Percentiles rank a stretch among this genome's conserved stretches.
phyloP scores from a whole-genome alignment of 2,113 vertebrate species.

The Lipophrys pholis region DNA sequence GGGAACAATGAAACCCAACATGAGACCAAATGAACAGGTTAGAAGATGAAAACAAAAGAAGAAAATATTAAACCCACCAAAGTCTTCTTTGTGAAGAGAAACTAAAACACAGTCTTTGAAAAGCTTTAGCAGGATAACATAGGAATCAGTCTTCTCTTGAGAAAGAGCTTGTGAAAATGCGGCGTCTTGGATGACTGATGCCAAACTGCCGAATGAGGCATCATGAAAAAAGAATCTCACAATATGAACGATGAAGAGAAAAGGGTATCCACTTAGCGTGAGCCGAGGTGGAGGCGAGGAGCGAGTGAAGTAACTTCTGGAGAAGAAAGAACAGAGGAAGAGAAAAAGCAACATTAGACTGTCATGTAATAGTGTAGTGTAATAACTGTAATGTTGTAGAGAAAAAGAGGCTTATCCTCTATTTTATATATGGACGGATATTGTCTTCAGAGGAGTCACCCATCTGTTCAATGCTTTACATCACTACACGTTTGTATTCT shows the following conservation, averaged over 20 bases:
- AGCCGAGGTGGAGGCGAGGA: slow-evolving; percentile 28
- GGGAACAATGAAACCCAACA: neutral
- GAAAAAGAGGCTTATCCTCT: neutral
- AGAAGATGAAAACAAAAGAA: no score
- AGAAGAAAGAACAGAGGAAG: neutral
- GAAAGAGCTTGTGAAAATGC: slow-evolving; percentile 13
- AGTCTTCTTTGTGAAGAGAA: neutral
- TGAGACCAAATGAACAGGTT: neutral
- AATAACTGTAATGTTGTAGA: neutral
- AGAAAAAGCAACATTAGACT: neutral
- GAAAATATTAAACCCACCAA: neutral
- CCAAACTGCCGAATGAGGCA: slow-evolving; percentile 24
- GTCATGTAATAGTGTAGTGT: no score
- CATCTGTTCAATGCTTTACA: no score
- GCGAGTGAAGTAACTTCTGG: slow-evolving; percentile 20
- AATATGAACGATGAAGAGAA: rapidly evolving
- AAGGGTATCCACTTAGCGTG: neutral
- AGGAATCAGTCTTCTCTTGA: slow-evolving; percentile 15
- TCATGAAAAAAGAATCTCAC: slow-evolving; percentile 4
- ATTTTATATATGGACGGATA: neutral
- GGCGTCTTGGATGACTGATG: slow-evolving; percentile 17
- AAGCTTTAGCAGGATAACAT: neutral
- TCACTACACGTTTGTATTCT: no score
- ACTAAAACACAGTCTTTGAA: neutral
- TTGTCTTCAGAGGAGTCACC: no score